phyloP scores from a whole-genome alignment of 2,888 invertebrate genomes.

The Drosophila prolongata region DNA sequence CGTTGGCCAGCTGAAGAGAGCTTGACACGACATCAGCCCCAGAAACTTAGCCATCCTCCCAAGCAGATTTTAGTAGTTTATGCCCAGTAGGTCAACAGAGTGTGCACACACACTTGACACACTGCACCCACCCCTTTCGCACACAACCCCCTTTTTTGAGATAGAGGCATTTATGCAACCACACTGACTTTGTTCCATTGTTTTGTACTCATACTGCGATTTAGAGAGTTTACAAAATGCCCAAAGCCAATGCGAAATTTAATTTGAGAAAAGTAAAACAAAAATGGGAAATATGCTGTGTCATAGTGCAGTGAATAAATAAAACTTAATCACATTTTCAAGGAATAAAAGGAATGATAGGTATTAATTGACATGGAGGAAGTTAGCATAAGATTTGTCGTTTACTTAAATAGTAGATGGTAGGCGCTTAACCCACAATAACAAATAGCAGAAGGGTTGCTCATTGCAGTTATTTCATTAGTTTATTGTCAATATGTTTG shows the following conservation, averaged over 20 bases:
- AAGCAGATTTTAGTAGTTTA: neutral
- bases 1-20: slow-evolving; percentile 22
- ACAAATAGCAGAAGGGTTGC: too few species aligned
- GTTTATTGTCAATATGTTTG: too few species aligned
- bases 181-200: slow-evolving; percentile 15
- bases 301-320: slow-evolving; percentile 4
- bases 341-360: neutral
- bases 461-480: too few species aligned
- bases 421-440: too few species aligned
- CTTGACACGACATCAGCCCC: slow-evolving; percentile 6
- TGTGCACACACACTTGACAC: slow-evolving; percentile 58
- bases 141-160: neutral
- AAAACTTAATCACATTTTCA: neutral
- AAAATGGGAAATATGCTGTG: slow-evolving; percentile 7
- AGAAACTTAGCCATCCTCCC: slow-evolving; percentile 2
- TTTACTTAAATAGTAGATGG: too few species aligned
- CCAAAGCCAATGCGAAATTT: neutral
- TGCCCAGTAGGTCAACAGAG: slow-evolving; percentile 59
- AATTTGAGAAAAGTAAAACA: slow-evolving; percentile 5
- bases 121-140: slow-evolving; percentile 22
- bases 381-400: too few species aligned
- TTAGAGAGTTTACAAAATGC: slow-evolving; percentile 16
- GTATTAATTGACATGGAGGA: too few species aligned
- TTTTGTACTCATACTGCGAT: slow-evolving; percentile 15
- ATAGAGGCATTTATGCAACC: slow-evolving; percentile 22